Conservation (phyloP, 2,797 vertebrate species). For the Valencia hispanica region DNA sequence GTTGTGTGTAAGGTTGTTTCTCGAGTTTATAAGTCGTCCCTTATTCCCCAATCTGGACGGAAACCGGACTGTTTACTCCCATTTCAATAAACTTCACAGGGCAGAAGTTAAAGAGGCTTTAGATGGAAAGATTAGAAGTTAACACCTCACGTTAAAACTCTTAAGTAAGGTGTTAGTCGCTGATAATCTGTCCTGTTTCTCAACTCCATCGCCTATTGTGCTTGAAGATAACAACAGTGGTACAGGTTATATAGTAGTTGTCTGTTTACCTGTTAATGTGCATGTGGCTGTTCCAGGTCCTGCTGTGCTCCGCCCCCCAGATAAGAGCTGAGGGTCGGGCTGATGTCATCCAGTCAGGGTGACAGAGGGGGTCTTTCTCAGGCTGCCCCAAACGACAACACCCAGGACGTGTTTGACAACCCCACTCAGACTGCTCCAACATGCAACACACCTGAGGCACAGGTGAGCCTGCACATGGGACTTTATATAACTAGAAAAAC, state of each 20-base stretch:
- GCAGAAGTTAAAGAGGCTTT: not conserved
- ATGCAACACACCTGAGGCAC: conserved; percentile 42
- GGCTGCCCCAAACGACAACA: conserved; percentile 48
- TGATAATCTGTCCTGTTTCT: not conserved
- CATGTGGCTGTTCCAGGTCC: conserved; percentile 28
- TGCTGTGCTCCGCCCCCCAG: conserved; percentile 16
- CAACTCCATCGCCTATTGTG: not conserved
- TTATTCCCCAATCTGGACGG: not conserved
- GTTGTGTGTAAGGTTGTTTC: not conserved
- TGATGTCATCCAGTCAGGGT: conserved; percentile 68
- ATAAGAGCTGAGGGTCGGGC: conserved; percentile 36
- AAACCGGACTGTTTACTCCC: conserved; percentile 9
- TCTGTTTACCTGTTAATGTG: conserved; percentile 7
- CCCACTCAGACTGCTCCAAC: conserved; percentile 18
- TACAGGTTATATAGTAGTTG: not conserved
- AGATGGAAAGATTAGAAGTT: conserved; percentile 1
- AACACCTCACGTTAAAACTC: not conserved
- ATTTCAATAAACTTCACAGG: not conserved
- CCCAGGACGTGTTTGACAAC: conserved; percentile 43
- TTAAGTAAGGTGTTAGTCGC: not conserved
- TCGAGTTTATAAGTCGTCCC: not conserved
- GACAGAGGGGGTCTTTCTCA: conserved; percentile 55
- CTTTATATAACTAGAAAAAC: not conserved
- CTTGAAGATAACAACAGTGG: not conserved
- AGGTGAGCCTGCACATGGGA: conserved; percentile 49